Evolutionary conservation across 2,797 vertebrate species (phyloP).

Genomic region (Mus minutoides): DNA sequence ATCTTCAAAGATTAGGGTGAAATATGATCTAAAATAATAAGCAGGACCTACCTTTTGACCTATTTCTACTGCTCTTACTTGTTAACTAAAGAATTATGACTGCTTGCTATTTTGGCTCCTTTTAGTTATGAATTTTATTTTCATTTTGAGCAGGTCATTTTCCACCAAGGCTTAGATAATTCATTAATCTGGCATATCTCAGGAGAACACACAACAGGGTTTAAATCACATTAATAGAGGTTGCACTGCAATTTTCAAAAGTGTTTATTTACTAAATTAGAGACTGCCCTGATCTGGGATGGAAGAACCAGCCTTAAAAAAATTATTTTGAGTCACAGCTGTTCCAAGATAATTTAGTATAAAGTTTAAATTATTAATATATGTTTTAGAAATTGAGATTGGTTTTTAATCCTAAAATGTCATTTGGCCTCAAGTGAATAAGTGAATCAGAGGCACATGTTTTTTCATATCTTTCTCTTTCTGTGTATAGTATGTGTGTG

Average conservation of each 20-base stretch:
- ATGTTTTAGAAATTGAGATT: conserved; percentile 60
- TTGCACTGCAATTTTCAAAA: conserved; percentile 72
- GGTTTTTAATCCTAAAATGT: conserved; percentile 67
- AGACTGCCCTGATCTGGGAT: conserved; percentile 51
- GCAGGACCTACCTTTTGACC: background rate
- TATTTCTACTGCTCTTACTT: background rate
- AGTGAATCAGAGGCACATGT: background rate
- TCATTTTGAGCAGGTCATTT: conserved; percentile 75
- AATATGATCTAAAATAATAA: conserved; percentile 35
- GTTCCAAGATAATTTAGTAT: conserved; percentile 63
- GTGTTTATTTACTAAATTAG: conserved; percentile 79
- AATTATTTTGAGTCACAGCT: conserved; percentile 69
- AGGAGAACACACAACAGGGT: conserved; percentile 69
- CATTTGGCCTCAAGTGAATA: conserved; percentile 37
- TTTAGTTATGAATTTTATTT: conserved; percentile 70
- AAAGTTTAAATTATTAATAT: conserved; percentile 72
- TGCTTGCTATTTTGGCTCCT: conserved; percentile 32
- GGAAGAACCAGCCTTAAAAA: conserved; percentile 50
- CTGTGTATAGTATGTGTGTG: background rate
- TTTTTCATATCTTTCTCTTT: background rate
- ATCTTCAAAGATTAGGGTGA: background rate
- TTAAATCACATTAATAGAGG: conserved; percentile 78
- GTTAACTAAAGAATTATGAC: conserved; percentile 60
- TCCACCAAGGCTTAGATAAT: conserved; percentile 70
- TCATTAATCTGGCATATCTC: conserved; percentile 78